Evolutionary conservation across 2,888 invertebrate species (phyloP), one percentile per base, ranked within the genome.

Genomic region (Agrotis puta): DNA sequence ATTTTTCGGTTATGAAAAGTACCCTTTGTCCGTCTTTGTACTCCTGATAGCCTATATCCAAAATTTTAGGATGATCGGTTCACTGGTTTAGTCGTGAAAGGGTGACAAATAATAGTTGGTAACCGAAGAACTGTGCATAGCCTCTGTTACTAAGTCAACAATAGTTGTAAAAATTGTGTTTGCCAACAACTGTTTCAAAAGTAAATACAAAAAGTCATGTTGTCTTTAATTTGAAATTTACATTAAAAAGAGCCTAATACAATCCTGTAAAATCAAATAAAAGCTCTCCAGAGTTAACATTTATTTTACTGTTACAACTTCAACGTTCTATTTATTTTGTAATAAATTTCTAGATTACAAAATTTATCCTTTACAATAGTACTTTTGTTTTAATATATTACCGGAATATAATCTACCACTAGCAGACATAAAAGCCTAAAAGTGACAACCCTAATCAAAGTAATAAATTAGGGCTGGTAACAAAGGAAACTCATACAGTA

Each of bases 391-490:
- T 6, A 79, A 67, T 59, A 72, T 72, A 79, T 79, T 72, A 51
- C 43, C 20, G 13, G 20, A 62, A 57, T 74, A 57, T 74, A 61
- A 79, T 74, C 43, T 57, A 64, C 48, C 47, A 68, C 62, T 64
- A 72, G 16, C 64, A 50, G 20, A 54, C 27, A 48, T 82, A 56
- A 63, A 56, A 63, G 66, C 54, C 65, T 66, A 59, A 69, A 79
- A 74, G 64, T 68, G 70, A 71, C 85, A 77, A 72, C 85, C 83
- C 77, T 80, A 80, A 80, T 79, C 63, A 70, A 59, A 59, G 51
- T 73, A 72, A 84, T 81, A 83, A 78, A 84, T 83, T 74, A 76
- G 70, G 24, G 43, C 22, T 62, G 51, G 62, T 68, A 61, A 78
- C 85, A 84, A 79, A 79, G 61, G 72, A 69, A 69, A 70, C 53